phyloP scores from a whole-genome alignment of 2,888 invertebrate species.

The Schizaphis graminum region DNA sequence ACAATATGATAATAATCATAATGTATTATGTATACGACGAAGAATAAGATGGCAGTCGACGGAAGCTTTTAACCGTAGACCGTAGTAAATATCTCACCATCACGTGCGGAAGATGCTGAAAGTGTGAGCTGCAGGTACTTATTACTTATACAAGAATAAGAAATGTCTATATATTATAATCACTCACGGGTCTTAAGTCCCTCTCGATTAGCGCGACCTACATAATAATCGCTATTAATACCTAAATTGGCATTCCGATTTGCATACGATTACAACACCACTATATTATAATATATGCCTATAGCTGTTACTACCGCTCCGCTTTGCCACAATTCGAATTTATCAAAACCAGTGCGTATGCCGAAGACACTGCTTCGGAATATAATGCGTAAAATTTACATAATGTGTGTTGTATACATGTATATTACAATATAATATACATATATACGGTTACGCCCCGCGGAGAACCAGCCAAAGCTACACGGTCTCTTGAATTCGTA shows the following conservation, averaged over 20 bases:
- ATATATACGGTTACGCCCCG: slow-evolving; percentile 57
- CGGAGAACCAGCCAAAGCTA: slow-evolving; percentile 52
- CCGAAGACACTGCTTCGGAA: not conserved
- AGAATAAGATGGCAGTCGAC: not conserved
- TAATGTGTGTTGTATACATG: slow-evolving; percentile 42
- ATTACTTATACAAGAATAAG: not conserved
- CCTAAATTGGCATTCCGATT: not conserved
- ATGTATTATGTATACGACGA: not conserved
- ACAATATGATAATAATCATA: slow-evolving; percentile 1
- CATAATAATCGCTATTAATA: slow-evolving; percentile 38
- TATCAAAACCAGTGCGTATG: slow-evolving; percentile 39
- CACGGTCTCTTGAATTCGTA: slow-evolving; percentile 31
- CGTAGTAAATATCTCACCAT: not conserved
- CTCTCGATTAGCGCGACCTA: slow-evolving; percentile 36
- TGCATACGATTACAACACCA: slow-evolving; percentile 17
- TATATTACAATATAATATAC: slow-evolving; percentile 10
- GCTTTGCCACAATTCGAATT: slow-evolving; percentile 12
- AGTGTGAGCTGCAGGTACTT: not conserved
- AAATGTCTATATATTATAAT: not conserved
- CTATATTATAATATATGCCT: not conserved
- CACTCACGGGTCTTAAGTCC: not conserved
- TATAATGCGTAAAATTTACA: slow-evolving; percentile 59
- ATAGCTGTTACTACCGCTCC: slow-evolving; percentile 1
- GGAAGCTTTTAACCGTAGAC: not conserved
- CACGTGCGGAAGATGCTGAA: not conserved